Conservation (phyloP, 35 echinoderm and acorn worm species). For the Ophioderma brevispina region DNA sequence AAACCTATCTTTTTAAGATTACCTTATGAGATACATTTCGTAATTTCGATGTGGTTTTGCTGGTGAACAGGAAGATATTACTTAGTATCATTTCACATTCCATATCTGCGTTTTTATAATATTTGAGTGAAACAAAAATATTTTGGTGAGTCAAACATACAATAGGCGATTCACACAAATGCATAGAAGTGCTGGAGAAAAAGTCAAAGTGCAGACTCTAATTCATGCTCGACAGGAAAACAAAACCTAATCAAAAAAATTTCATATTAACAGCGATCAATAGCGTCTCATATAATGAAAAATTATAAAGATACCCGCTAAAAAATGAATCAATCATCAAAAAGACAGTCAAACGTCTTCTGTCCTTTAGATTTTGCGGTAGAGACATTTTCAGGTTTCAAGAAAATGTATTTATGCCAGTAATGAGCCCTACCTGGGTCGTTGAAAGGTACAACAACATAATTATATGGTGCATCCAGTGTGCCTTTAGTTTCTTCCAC, state of each 20-base stretch:
- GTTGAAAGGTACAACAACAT: conserved; percentile 30
- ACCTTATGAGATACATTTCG: no score
- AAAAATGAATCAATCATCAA: not conserved
- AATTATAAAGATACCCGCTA: not conserved
- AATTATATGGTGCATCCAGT: conserved; percentile 6
- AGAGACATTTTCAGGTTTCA: no score
- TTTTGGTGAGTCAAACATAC: no score
- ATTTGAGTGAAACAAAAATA: no score
- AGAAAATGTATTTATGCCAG: not conserved
- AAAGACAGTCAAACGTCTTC: not conserved
- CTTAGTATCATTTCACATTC: no score
- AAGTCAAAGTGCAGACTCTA: no score
- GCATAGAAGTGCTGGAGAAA: no score
- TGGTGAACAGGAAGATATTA: no score
- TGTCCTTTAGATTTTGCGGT: not conserved
- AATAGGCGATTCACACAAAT: no score
- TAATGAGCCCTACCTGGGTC: conserved; percentile 21
- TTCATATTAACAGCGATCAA: not conserved
- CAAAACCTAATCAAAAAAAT: not conserved
- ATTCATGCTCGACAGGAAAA: not conserved
- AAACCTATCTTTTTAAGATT: no score
- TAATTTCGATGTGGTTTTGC: no score
- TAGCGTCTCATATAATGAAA: not conserved
- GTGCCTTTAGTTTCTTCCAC: not conserved
- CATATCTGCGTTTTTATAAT: no score